Evolutionary conservation across 2,113 vertebrate species (phyloP), one percentile per base, ranked within the genome.

Genomic region (Seriola rivoliana): DNA sequence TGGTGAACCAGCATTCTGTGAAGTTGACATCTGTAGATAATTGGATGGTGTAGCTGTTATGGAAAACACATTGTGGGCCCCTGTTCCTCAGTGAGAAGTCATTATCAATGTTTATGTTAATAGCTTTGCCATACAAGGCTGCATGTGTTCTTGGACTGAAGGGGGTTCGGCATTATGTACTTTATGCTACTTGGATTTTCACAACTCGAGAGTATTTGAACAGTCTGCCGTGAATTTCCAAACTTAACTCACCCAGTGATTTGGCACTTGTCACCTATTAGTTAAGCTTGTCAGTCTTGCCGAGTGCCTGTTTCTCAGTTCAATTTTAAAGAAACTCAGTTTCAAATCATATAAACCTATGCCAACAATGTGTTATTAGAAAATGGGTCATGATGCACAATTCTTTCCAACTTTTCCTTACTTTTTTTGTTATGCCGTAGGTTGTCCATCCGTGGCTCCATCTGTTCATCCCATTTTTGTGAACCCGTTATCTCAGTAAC

Each of bases 21-120:
- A 92, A 92, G 89, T 85, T 84, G 92, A 94, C 94, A 95, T 93
- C 93, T 95, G 94, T 85, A 91, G 85, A 86, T 94, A 93, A 93
- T 94, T 94, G 92, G 91, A 90, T 88, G 88, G 74, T 91, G 93
- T 88, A 89, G 92, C 88, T 93, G 83, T 93, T 93, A 88, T 93
- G 88, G 86, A 92, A 91, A 93, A 89, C 89, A 93, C 71, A 83
- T 89, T 78, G 85, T 52, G 68, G 88, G 90, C 81, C 87, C 84
- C 87, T 88, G 88, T 85, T 90, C 75, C 80, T 85, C 84, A 60
- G 89, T 62, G 84, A 89, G 91, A 89, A 92, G 88, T 91, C 85
- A 93, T 93, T 94, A 92, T 92, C 92, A 85, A 70, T 90, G 90
- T 94, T 93, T 90, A 88, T 90, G 88, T 88, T 93, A 92, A 92